phyloP scores from a whole-genome alignment of 92 coral and sea anemone genomes.

The Parazoanthus darwini region DNA sequence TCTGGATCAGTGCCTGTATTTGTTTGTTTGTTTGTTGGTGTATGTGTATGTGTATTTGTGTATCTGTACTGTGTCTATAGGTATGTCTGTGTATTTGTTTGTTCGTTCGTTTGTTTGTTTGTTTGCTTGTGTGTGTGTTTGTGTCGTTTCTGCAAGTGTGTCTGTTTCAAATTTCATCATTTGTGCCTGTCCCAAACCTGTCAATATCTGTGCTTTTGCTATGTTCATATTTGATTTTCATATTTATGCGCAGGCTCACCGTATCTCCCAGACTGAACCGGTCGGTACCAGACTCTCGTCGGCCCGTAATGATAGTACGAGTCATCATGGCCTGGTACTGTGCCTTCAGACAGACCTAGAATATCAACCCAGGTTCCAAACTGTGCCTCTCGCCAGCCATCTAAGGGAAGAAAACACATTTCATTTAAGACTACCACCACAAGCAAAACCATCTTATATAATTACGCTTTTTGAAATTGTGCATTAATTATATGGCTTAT shows the following conservation, averaged over 20 bases:
- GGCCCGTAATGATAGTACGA: constrained; percentile 27
- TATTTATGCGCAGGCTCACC: not conserved
- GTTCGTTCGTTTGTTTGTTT: too few relatives aligned
- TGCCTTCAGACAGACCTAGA: constrained; percentile 35
- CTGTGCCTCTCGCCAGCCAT: constrained; percentile 37
- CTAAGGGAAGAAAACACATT: not conserved
- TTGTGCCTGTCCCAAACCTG: not conserved
- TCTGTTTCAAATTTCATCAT: not conserved
- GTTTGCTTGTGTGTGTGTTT: not conserved
- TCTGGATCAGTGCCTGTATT: too few relatives aligned
- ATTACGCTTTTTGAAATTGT: not conserved
- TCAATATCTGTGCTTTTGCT: not conserved
- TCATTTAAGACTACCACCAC: not conserved
- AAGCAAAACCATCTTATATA: not conserved
- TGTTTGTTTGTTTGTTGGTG: too few relatives aligned
- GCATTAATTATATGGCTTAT: not conserved
- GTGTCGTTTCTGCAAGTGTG: not conserved
- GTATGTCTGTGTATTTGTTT: too few relatives aligned
- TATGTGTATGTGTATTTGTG: too few relatives aligned
- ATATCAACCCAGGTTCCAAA: constrained; percentile 40
- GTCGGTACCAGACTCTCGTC: constrained; percentile 34
- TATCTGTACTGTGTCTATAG: too few relatives aligned
- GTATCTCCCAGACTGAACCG: constrained; percentile 31
- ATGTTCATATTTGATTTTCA: not conserved
- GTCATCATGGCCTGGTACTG: not conserved